Conservation (phyloP, 1,140 invertebrate genomes). For the Drosophila pseudoobscura region DNA sequence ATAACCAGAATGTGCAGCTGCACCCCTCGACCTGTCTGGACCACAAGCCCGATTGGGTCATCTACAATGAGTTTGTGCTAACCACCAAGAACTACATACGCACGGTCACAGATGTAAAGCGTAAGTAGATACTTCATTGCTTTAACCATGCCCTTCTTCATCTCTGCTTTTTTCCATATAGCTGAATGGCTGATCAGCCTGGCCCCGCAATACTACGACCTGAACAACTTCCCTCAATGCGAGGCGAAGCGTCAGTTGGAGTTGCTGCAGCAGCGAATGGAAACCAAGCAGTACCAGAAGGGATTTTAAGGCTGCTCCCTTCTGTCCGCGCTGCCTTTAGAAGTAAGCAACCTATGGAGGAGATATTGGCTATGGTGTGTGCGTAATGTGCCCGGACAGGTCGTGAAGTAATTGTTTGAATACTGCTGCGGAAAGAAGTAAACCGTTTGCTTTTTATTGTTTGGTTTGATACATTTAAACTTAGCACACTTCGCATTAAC, state of each 20-base stretch:
- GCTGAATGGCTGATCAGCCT: constrained; percentile 97
- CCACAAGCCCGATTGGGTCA: constrained; percentile 99
- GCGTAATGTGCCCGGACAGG: not conserved
- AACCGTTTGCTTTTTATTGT: constrained; percentile 38
- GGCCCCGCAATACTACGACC: constrained; percentile 99
- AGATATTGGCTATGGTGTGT: constrained; percentile 4
- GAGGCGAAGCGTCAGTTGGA: constrained; percentile 97
- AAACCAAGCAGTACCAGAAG: constrained; percentile 92
- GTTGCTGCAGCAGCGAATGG: constrained; percentile 91
- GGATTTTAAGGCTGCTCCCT: constrained; percentile 52
- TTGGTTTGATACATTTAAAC: constrained; percentile 45
- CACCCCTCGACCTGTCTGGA: constrained; percentile 99
- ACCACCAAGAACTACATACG: constrained; percentile 99
- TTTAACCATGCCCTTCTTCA: not conserved
- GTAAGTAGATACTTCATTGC: constrained; percentile 85
- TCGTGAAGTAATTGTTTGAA: not conserved
- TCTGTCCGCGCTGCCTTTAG: not conserved
- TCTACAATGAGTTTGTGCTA: constrained; percentile 99
- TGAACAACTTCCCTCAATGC: constrained; percentile 98
- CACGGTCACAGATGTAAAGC: constrained; percentile 99
- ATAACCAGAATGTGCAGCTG: constrained; percentile 99
- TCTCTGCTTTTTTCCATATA: constrained; percentile 76
- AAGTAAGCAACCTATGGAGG: constrained; percentile 8
- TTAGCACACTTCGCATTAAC: constrained; percentile 38
- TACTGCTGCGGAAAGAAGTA: constrained; percentile 6